phyloP scores from a whole-genome alignment of 2,113 vertebrate species.

The Scytalopus superciliaris region DNA sequence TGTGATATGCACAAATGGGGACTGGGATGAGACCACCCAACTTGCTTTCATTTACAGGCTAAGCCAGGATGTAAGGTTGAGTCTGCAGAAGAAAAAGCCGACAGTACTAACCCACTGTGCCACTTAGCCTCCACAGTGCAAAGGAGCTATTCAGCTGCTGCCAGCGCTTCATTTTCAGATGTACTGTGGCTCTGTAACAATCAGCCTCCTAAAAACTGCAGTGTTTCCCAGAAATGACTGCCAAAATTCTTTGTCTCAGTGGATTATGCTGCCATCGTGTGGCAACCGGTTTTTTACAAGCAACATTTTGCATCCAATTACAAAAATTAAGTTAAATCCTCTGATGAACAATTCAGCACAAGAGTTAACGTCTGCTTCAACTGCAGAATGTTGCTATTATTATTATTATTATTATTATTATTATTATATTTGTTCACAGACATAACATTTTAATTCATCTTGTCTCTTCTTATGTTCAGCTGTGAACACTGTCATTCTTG shows the following conservation, averaged over 20 bases:
- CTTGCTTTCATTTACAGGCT: conserved; percentile 53
- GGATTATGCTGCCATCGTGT: conserved; percentile 65
- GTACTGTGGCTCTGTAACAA: conserved; percentile 23
- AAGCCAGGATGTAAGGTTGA: conserved; percentile 30
- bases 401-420: no score
- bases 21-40: conserved; percentile 72
- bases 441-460: neutral
- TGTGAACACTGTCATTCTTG: neutral
- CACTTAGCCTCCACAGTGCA: conserved; percentile 45
- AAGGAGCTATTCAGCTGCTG: conserved; percentile 43
- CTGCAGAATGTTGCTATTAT: neutral
- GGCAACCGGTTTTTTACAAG: neutral
- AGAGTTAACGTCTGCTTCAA: neutral
- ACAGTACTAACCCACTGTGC: conserved; percentile 56
- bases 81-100: conserved; percentile 51
- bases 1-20: conserved; percentile 58
- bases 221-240: neutral
- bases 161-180: neutral
- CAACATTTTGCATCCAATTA: neutral
- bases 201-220: neutral
- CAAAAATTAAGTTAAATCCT: neutral
- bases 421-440: neutral
- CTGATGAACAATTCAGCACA: neutral
- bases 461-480: neutral
- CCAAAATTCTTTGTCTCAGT: neutral